Percentiles rank a stretch among this genome's conserved stretches.
These are phyloP conservation scores for Scolanthus callimorphus DNA, from an alignment of 92 coral and sea anemone species.

Conservation along the genomic window DNA sequence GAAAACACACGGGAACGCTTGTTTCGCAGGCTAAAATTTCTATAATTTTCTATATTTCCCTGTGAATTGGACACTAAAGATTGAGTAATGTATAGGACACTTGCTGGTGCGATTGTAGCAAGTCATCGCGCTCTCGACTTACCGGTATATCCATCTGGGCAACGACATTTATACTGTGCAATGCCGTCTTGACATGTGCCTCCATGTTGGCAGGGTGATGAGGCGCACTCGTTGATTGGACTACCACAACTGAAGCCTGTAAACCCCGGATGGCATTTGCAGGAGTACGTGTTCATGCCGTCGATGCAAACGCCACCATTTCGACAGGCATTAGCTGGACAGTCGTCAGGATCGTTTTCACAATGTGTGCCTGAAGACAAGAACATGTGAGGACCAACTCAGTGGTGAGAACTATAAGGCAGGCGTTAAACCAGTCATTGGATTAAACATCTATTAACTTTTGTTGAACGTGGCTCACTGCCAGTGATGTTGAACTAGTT, in stretches of 20 bases:
- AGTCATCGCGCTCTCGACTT: conserved; percentile 11
- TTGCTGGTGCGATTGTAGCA: no score
- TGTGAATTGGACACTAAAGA: no score
- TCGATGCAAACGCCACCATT: conserved; percentile 65
- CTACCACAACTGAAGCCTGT: conserved; percentile 56
- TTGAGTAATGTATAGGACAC: no score
- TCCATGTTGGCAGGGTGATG: conserved; percentile 80
- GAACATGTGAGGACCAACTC: background rate
- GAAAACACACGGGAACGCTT: no score
- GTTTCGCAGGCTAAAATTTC: no score
- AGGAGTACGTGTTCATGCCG: conserved; percentile 55
- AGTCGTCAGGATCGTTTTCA: conserved; percentile 52
- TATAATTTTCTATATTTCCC: no score
- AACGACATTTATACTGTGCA: conserved; percentile 73
- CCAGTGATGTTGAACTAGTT: no score
- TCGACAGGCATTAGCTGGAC: conserved; percentile 34
- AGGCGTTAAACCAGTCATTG: no score
- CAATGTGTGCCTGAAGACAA: conserved; percentile 27
- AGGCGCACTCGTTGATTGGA: conserved; percentile 70
- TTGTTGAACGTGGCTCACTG: no score
- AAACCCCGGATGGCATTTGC: conserved; percentile 78
- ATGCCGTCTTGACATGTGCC: conserved; percentile 81
- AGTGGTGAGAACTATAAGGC: background rate
- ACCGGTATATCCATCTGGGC: conserved; percentile 82
- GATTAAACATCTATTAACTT: no score